Evolutionary conservation across 1,140 invertebrate genomes (phyloP).

Genomic region (Piezodorus guildinii): DNA sequence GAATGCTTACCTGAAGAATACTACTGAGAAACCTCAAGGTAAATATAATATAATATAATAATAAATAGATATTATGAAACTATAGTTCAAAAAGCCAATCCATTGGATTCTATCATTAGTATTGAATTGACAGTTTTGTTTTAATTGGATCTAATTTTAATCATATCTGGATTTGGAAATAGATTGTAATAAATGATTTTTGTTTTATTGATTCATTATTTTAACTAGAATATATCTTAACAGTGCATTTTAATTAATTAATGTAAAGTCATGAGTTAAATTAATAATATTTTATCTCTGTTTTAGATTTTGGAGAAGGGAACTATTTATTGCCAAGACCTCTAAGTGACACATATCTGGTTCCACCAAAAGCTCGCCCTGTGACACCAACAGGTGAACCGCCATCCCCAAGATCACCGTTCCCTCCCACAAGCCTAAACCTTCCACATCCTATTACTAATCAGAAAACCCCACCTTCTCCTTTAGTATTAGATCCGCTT

Average conservation of each 20-base stretch:
- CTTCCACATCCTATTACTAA: slow-evolving; percentile 23
- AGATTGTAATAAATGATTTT: too few relatives aligned
- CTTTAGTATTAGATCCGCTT: slow-evolving; percentile 27
- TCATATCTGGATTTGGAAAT: too few relatives aligned
- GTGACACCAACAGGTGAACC: slow-evolving; percentile 25
- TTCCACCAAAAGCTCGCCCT: slow-evolving; percentile 40
- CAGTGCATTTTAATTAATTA: too few relatives aligned
- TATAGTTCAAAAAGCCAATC: too few relatives aligned
- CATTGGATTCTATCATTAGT: too few relatives aligned
- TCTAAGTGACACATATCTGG: slow-evolving; percentile 40
- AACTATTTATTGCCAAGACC: slow-evolving; percentile 43
- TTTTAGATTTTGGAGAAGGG: slow-evolving; percentile 31
- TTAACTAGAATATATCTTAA: too few relatives aligned
- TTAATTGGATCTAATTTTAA: too few relatives aligned
- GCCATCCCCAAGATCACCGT: slow-evolving; percentile 17
- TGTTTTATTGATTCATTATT: too few relatives aligned
- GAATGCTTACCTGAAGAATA: slow-evolving; percentile 70
- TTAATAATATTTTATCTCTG: background rate
- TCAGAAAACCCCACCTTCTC: slow-evolving; percentile 18
- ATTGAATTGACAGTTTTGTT: too few relatives aligned
- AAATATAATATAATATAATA: background rate
- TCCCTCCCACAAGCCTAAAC: slow-evolving; percentile 27
- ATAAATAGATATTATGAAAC: too few relatives aligned
- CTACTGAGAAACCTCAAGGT: slow-evolving; percentile 40
- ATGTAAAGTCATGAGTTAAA: too few relatives aligned